phyloP scores from a whole-genome alignment of 2,797 vertebrate genomes.

The Coreius guichenoti region DNA sequence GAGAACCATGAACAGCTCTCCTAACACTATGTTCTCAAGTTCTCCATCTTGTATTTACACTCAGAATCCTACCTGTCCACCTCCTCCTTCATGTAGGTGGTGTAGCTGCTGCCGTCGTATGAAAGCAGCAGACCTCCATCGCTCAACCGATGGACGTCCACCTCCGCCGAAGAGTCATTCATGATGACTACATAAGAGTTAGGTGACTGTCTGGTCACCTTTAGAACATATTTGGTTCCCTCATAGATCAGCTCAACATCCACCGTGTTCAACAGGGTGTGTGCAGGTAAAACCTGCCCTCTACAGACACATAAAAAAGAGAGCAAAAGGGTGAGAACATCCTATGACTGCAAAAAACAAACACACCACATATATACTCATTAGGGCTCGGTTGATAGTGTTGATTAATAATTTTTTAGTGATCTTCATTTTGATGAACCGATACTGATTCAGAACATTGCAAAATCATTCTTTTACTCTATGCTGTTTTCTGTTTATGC shows the following conservation, averaged over 20 bases:
- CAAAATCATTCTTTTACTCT: background rate
- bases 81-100: conserved; percentile 99
- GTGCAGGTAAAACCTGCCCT: conserved; percentile 94
- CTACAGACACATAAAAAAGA: conserved; percentile 70
- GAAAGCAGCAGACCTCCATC: conserved; percentile 95
- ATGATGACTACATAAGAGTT: conserved; percentile 98
- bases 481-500: background rate
- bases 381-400: background rate
- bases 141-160: conserved; percentile 95
- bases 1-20: background rate
- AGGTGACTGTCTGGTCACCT: conserved; percentile 95
- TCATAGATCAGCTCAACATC: conserved; percentile 97
- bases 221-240: conserved; percentile 91
- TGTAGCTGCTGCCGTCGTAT: conserved; percentile 98
- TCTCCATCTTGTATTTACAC: background rate
- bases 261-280: conserved; percentile 94
- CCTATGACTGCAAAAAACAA: background rate
- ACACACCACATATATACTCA: background rate
- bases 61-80: conserved; percentile 86
- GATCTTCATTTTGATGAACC: background rate
- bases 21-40: background rate
- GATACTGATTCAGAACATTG: background rate
- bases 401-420: background rate
- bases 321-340: background rate
- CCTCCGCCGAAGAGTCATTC: conserved; percentile 90